phyloP scores from a whole-genome alignment of 1,140 invertebrate species.

The Cyphomyrmex costatus region DNA sequence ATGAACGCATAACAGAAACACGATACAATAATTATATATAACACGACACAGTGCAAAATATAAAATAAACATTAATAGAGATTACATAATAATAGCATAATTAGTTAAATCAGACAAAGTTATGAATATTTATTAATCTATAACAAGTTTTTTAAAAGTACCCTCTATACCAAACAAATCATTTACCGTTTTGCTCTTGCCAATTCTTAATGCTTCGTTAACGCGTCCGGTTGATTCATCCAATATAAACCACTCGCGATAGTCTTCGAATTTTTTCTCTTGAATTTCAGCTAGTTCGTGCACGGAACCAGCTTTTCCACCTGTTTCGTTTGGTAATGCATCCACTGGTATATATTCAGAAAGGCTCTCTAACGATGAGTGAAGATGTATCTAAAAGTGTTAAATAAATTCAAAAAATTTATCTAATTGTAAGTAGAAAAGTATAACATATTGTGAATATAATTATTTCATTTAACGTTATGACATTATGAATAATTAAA shows the following conservation, averaged over 20 bases:
- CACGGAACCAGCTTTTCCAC: no score
- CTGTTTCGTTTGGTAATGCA: no score
- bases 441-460: no score
- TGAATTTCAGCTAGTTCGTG: constrained; percentile 76
- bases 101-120: background rate
- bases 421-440: no score
- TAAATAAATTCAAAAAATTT: no score
- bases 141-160: constrained; percentile 90
- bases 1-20: no score
- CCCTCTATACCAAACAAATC: constrained; percentile 91
- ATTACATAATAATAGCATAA: background rate
- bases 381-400: no score
- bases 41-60: background rate
- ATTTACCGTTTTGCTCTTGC: no score
- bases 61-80: background rate
- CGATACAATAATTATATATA: background rate
- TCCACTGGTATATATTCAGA: no score
- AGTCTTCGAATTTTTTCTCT: constrained; percentile 83
- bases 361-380: no score
- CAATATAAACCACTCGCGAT: constrained; percentile 86
- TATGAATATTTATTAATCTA: constrained; percentile 86
- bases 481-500: background rate
- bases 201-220: no score
- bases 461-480: no score
- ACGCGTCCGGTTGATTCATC: constrained; percentile 87